These are phyloP conservation scores for Apostichopus japonicus DNA, from an alignment of 35 echinoderm and acorn worm species.

Conservation along the genomic window DNA sequence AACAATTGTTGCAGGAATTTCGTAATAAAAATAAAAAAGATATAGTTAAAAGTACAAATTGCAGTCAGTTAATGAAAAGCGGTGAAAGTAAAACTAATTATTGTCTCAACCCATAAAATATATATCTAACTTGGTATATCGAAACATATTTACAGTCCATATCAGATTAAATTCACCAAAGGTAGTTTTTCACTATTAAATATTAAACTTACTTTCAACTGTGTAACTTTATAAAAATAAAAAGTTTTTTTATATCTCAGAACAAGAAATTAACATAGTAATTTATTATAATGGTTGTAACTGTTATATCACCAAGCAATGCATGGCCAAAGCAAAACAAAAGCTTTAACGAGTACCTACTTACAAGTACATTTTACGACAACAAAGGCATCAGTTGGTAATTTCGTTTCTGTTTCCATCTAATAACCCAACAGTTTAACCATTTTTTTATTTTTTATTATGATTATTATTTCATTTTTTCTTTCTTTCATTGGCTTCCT, in stretches of 20 bases:
- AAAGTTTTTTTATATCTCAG: constrained; percentile 4
- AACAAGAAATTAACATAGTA: constrained; percentile 41
- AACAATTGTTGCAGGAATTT: constrained; percentile 34
- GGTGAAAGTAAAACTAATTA: constrained; percentile 48
- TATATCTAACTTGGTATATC: constrained; percentile 32
- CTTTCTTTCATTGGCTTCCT: background rate
- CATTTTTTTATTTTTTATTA: background rate
- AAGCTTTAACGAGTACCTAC: background rate
- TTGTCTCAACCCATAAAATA: constrained; percentile 11
- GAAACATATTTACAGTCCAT: constrained; percentile 29
- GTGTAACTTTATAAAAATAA: background rate
- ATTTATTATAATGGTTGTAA: background rate
- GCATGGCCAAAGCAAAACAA: background rate
- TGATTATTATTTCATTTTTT: background rate
- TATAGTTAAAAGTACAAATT: background rate
- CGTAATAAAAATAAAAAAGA: constrained; percentile 30
- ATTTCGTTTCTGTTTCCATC: constrained; percentile 6
- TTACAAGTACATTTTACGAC: constrained; percentile 1
- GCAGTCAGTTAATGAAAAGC: background rate
- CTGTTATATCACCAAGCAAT: background rate
- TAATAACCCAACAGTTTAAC: background rate
- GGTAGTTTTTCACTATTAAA: constrained; percentile 38
- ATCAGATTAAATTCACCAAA: background rate
- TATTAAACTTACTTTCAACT: constrained; percentile 47
- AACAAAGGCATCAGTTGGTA: background rate